phyloP scores from a whole-genome alignment of 2,797 vertebrate genomes.

The Falco concolor region DNA sequence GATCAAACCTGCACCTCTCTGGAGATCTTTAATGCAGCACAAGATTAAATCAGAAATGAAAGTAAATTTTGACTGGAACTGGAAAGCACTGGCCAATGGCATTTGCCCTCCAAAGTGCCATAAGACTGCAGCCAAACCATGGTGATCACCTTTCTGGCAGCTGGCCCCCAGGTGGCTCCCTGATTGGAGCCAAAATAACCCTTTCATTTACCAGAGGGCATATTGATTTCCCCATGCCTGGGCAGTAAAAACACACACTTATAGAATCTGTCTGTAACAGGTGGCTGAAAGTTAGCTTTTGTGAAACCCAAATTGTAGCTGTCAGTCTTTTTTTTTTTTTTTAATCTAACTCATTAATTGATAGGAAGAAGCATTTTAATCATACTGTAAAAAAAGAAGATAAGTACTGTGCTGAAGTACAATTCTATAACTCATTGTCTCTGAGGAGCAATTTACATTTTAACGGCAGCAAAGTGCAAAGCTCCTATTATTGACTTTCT shows the following conservation, averaged over 20 bases:
- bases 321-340: background rate
- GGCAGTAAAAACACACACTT: background rate
- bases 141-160: background rate
- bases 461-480: constrained; percentile 13
- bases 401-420: background rate
- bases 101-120: background rate
- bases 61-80: background rate
- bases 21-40: background rate
- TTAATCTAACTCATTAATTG: background rate
- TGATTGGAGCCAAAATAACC: background rate
- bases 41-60: background rate
- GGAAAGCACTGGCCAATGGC: background rate
- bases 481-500: constrained; percentile 17
- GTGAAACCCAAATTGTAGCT: background rate
- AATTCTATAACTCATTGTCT: constrained; percentile 1
- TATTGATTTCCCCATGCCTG: background rate
- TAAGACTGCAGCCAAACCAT: background rate
- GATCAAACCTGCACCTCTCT: background rate
- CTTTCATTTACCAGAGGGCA: background rate
- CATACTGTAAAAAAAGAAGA: background rate
- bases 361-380: constrained; percentile 6
- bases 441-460: constrained; percentile 29
- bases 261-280: background rate
- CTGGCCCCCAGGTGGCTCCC: background rate
- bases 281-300: background rate